Base-by-base conservation (phyloP, 2,888 invertebrate species). In the Leptinotarsa tumamoca region DNA sequence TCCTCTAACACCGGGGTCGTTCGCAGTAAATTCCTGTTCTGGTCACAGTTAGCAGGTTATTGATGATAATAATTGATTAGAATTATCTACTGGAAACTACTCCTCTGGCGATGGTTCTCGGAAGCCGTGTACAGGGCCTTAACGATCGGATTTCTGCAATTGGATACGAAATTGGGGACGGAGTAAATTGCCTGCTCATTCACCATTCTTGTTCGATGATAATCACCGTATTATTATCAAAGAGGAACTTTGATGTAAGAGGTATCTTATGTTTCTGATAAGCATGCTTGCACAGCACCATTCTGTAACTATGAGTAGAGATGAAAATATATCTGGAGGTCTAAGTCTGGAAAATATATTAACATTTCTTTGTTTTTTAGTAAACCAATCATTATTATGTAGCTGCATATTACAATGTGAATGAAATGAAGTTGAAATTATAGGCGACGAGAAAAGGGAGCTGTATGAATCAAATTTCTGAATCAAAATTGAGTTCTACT, bases 61-160 rank as follows among this genome's bases (percentile, higher is more conserved):
- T 63, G 33, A 63, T 63, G 63, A 63, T 63, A 17, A 63, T 63
- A 63, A 63, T 63, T 63, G 63, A 63, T 63, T n/a, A 33, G 63
- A 63, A 63, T 63, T 63, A 63, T 63, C 63, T 43, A 63, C n/a
- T 63, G 63, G 63, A 27, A 63, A 63, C 63, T 63, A 33, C 63
- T 63, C 63, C 63, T 63, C 43, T 27, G 63, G 33, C 63, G 43
- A 63, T 63, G 33, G 63, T 63, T 63, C 63, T 18, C 43, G 63
- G 63, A 63, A 63, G 33, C 63, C 33, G 17, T 63, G n/a, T 63
- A 63, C 63, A 63, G 23, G 58, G 18, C 58, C 58, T 15, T 58
- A 58, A 58, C 58, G 23, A 58, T 58, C 63, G 43, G 63, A 63
- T 33, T 63, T 7, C 43, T 63, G 43, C 17, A 63, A 63, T 17